Base-by-base conservation (phyloP, 2,888 invertebrate species). In the Sturmia bella region DNA sequence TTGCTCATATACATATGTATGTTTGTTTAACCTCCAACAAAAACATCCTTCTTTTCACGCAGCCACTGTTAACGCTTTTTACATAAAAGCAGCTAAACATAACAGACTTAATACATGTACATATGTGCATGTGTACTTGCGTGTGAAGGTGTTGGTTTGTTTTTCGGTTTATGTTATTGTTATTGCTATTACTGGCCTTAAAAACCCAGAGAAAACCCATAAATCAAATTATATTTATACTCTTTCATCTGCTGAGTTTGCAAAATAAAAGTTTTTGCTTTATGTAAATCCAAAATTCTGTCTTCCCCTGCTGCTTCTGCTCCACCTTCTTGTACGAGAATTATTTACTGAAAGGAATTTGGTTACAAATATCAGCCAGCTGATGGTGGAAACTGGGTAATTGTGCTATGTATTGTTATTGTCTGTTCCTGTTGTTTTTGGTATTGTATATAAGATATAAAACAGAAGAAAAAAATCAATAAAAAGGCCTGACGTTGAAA, bases 211-310 rank as follows among this genome's bases (percentile, higher is more conserved):
- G 59, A 64, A 79, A 70, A 85, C 1, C 19, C 69, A 89, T 89
- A 89, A 89, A 89, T 89, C 88, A 89, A 87, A 88, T 85, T 66
- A 87, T 88, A 88, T 87, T 88, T 89, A 88, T 88, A 87, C 87
- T 87, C 88, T 88, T 89, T 89, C 87, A 87, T 87, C 86, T 84
- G 84, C 84, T 83, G 83, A 84, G 75, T 80, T 77, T 83, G 83
- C 80, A 80, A 66, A 77, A 77, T 52, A 77, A 69, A 72, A 73
- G 37, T 59, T 56, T 66, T 17, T 43, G 43, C 79, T 78, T 56
- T 76, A 84, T 81, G 79, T 84, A 80, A 84, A 83, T 69, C 45
- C 74, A 32, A 57, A 50, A 56, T 73, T 5, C 21, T 41, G 15
- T 11, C 78, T 66, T 41, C 59, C 66, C 72, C 17, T 37, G 59